phyloP scores from a whole-genome alignment of 2,888 invertebrate species.

The Campoplex capitator region DNA sequence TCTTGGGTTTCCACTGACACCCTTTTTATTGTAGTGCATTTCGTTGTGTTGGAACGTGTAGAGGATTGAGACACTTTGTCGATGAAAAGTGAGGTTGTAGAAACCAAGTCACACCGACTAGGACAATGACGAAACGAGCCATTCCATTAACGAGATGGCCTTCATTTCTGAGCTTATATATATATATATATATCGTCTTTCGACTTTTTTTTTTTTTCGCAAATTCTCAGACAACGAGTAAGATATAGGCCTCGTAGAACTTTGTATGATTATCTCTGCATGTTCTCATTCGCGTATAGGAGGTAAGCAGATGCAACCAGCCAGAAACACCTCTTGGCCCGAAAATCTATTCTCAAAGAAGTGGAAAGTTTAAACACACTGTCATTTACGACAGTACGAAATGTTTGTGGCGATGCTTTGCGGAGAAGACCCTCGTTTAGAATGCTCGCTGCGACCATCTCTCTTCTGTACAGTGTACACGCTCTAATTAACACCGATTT shows the following conservation, averaged over 20 bases:
- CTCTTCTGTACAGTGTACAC: conserved; percentile 21
- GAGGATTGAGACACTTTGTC: conserved; percentile 38
- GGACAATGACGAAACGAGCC: conserved; percentile 72
- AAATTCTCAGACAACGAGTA: conserved; percentile 10
- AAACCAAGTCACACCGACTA: conserved; percentile 53
- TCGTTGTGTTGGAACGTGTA: conserved; percentile 1
- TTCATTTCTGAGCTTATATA: conserved; percentile 47
- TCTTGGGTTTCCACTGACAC: conserved; percentile 49
- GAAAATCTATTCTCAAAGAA: conserved; percentile 51
- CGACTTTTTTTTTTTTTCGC: conserved; percentile 43
- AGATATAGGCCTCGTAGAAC: neutral
- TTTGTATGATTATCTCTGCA: conserved; percentile 29
- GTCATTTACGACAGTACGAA: conserved; percentile 37
- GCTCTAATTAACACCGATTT: conserved; percentile 66
- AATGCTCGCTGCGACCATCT: conserved; percentile 40
- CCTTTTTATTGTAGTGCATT: conserved; percentile 42
- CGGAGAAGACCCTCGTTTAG: conserved; percentile 42
- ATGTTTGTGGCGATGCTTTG: conserved; percentile 22
- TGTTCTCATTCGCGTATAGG: conserved; percentile 15
- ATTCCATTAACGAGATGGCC: conserved; percentile 68
- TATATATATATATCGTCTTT: conserved; percentile 11
- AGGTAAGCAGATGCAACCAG: conserved; percentile 15
- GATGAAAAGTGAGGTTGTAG: conserved; percentile 33
- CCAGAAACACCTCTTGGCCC: conserved; percentile 27
- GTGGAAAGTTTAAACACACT: conserved; percentile 30